Evolutionary conservation across 2,888 invertebrate genomes (phyloP).

Genomic region (Stictocephala bisonia): DNA sequence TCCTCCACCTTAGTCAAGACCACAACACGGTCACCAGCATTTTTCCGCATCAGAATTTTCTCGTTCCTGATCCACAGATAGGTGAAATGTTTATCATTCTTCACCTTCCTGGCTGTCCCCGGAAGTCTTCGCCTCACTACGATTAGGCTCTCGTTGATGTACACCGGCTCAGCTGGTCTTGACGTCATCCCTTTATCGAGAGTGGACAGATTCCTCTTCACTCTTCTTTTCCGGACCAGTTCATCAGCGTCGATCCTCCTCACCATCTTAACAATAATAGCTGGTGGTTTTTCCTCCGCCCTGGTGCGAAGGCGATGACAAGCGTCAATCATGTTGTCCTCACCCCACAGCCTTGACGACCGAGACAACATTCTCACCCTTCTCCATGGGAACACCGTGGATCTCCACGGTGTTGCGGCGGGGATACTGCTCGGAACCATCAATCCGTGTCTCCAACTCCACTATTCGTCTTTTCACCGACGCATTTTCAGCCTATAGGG

Average conservation of each 20-base stretch:
- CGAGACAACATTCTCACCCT: conserved; percentile 7
- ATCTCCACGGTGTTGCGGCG: conserved; percentile 29
- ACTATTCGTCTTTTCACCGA: background rate
- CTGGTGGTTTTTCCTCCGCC: background rate
- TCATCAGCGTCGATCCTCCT: conserved; percentile 23
- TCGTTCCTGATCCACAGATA: conserved; percentile 24
- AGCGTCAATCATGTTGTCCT: conserved; percentile 16
- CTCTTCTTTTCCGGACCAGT: conserved; percentile 1
- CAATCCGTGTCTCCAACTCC: background rate
- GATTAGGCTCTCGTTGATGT: conserved; percentile 29
- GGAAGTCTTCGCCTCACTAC: conserved; percentile 4
- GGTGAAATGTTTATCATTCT: background rate
- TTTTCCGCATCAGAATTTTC: conserved; percentile 15
- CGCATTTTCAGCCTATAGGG: background rate
- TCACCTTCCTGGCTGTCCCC: background rate
- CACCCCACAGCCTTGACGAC: conserved; percentile 18
- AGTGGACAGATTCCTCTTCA: conserved; percentile 16
- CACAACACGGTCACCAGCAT: too few relatives aligned
- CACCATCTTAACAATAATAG: conserved; percentile 29
- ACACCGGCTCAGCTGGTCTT: background rate
- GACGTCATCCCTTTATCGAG: conserved; percentile 10
- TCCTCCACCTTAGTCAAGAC: too few relatives aligned
- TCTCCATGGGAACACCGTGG: conserved; percentile 24
- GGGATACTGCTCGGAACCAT: conserved; percentile 12
- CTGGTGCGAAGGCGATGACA: conserved; percentile 7